Evolutionary conservation across 2,797 vertebrate genomes (phyloP).

Genomic region (Clarias fuscus): DNA sequence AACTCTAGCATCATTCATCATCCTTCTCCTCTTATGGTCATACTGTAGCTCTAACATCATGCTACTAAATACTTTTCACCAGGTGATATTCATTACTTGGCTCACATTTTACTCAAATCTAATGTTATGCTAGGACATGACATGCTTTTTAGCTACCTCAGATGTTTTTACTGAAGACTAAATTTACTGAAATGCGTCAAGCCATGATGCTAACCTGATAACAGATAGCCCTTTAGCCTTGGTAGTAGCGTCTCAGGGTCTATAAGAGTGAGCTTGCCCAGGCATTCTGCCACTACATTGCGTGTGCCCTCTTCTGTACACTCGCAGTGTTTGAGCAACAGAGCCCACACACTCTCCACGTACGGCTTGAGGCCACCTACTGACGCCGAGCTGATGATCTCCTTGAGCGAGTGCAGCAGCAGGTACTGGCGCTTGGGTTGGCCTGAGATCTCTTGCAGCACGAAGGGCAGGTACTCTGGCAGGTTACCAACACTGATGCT

Average conservation of each 20-base stretch:
- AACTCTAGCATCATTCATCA: neutral
- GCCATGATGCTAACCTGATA: conserved; percentile 79
- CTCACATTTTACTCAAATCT: neutral
- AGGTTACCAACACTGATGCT: conserved; percentile 98
- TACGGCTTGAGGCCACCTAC: conserved; percentile 93
- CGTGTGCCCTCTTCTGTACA: conserved; percentile 97
- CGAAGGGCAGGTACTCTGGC: conserved; percentile 95
- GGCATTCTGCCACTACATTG: conserved; percentile 96
- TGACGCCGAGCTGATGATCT: conserved; percentile 95
- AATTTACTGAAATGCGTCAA: neutral
- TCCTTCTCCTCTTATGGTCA: neutral
- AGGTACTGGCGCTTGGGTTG: conserved; percentile 96
- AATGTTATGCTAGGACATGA: neutral
- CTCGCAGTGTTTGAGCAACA: conserved; percentile 95
- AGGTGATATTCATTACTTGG: neutral
- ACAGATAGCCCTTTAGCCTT: conserved; percentile 93
- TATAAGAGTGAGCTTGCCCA: conserved; percentile 95
- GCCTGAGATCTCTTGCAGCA: conserved; percentile 96
- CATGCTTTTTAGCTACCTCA: neutral
- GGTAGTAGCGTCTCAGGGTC: conserved; percentile 96
- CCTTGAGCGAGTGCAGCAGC: conserved; percentile 96
- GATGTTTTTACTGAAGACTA: neutral
- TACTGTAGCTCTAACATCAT: neutral
- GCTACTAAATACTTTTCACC: too few species aligned
- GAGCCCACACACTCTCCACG: conserved; percentile 94